phyloP scores from a whole-genome alignment of 2,113 vertebrate species.

The Gobiocypris rarus region DNA sequence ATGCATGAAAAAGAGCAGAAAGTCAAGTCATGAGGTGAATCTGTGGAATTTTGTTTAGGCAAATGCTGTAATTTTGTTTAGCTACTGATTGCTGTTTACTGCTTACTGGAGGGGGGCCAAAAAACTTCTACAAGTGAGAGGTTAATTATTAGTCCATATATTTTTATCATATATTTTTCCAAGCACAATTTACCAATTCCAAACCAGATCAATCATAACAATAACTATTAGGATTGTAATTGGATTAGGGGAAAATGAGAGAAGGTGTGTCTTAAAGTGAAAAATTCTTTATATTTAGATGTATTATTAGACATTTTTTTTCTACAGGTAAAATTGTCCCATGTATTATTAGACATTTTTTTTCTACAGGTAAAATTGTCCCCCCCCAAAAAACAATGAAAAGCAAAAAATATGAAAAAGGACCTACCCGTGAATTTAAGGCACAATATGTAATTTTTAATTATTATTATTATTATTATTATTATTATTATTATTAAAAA shows the following conservation, averaged over 20 bases:
- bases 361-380: no score
- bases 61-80: not conserved
- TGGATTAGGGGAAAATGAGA: not conserved
- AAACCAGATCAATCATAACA: not conserved
- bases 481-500: no score
- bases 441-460: no score
- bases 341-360: no score
- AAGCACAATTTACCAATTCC: not conserved
- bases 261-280: not conserved
- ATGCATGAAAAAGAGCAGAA: not conserved
- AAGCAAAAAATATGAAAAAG: not conserved
- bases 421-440: no score
- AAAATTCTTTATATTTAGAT: no score
- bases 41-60: not conserved
- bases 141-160: not conserved
- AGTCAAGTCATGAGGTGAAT: not conserved
- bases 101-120: not conserved
- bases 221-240: not conserved
- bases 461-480: no score
- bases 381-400: not conserved
- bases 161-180: not conserved
- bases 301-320: no score
- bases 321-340: no score
- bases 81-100: not conserved
- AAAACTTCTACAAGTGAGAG: not conserved